A percentile compares a stretch with the other conserved stretches of the same genome.
These are phyloP conservation scores for Rhadinocentrus ornatus DNA, from an alignment of 2,797 vertebrate species.

Conservation along the genomic window DNA sequence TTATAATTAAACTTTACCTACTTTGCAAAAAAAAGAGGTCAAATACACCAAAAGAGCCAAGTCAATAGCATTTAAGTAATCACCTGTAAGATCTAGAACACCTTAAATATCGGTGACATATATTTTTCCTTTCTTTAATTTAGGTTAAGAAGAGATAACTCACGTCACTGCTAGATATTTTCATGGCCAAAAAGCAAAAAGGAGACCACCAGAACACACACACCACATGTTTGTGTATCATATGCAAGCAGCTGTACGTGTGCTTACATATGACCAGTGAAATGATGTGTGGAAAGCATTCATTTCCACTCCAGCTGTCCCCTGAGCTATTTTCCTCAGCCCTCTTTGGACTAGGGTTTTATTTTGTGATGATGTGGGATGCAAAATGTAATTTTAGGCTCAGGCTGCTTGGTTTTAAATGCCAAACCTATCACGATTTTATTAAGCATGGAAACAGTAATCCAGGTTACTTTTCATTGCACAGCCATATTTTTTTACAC, in stretches of 20 bases:
- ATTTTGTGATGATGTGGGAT: conserved; percentile 27
- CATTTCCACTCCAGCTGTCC: conserved; percentile 19
- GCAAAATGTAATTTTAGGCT: conserved; percentile 26
- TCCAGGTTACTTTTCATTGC: background rate
- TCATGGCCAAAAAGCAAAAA: conserved; percentile 65
- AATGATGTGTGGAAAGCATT: conserved; percentile 45
- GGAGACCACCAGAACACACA: conserved; percentile 50
- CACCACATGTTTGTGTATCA: conserved; percentile 33
- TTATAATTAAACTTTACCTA: background rate
- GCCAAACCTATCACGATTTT: conserved; percentile 19
- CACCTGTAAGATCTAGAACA: conserved; percentile 50
- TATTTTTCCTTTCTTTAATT: conserved; percentile 75
- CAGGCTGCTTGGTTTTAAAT: conserved; percentile 12
- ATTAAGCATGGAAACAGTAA: conserved; percentile 3
- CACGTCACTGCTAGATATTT: conserved; percentile 74
- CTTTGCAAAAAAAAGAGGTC: background rate
- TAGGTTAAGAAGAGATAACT: conserved; percentile 65
- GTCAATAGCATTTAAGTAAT: too few relatives aligned
- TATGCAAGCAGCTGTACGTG: conserved; percentile 31
- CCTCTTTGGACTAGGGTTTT: conserved; percentile 17
- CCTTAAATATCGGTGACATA: conserved; percentile 53
- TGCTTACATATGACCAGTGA: conserved; percentile 31
- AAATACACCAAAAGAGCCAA: background rate
- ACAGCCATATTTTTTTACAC: background rate
- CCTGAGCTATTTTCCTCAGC: conserved; percentile 22